Base-by-base conservation (phyloP, 1,140 invertebrate genomes). In the Zelostemma sp. region DNA sequence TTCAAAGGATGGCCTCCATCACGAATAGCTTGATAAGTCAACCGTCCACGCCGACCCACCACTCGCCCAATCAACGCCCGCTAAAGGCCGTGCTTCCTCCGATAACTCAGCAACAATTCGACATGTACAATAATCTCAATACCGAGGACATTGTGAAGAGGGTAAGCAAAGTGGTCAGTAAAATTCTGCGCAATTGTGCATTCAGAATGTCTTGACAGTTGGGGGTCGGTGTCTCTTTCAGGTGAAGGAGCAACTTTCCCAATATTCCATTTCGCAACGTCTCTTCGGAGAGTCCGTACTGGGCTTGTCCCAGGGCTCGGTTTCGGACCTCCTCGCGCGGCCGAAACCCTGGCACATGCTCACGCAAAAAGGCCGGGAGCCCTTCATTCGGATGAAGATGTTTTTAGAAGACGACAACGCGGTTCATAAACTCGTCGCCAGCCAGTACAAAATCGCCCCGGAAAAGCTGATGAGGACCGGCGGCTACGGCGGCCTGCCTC, bases 101-200 rank as follows among this genome's bases (percentile, higher is more conserved):
- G 0, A 99, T 99, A 60, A 99, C 97, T 0, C 97, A 99, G 80
- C 97, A 99, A 78, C 97, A 99, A 80, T 99, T 99, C 84, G 97
- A 99, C 85, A 92, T 96, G 82, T 99, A 98, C 87, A 96, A 97
- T 79, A 97, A 97, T 82, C 89, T 99, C 41, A 98, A 99, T 80
- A 99, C 98, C 0, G 97, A 99, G 86, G 97, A 99, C 66, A 96
- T 99, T 67, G 98, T 99, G 17, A 93, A 97, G 72, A 94, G 95
- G 86, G 95, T 91, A 80, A 82, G 25, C 25, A 15, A 40, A 40
- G 14, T 11, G 35, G 35, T 12, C 11, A 40, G 41, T 16, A 14
- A 43, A 12, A 17, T 14, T 1, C 4, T 3, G 16, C 41, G 17
- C 16, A 4, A 4, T 28, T 4, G 8, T 8, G 8, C 2, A 17